A percentile compares a stretch with the other conserved stretches of the same genome.
Evolutionary conservation across 30 jellyfish, hydroid and myxozoan species (phyloP).

Genomic region (Hydra vulgaris): DNA sequence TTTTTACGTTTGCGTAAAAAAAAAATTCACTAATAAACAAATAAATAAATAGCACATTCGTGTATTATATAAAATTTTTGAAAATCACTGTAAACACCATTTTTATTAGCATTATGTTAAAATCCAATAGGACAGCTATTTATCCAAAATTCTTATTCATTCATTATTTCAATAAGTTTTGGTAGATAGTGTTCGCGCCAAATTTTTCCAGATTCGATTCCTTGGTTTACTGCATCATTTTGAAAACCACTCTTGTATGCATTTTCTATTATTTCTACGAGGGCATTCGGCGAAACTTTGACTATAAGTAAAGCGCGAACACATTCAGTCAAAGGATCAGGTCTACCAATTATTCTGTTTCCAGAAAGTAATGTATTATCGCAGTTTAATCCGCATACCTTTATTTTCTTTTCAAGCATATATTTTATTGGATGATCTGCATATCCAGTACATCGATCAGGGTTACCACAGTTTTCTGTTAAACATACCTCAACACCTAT

Average conservation of each 20-base stretch:
- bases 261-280: slow-evolving; percentile 9
- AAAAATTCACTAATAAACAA: too few relatives aligned
- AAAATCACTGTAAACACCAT: too few relatives aligned
- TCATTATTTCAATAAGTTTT: neutral
- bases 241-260: slow-evolving; percentile 22
- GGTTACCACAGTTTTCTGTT: slow-evolving; percentile 29
- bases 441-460: slow-evolving; percentile 6
- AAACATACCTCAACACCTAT: slow-evolving; percentile 25
- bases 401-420: neutral
- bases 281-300: slow-evolving; percentile 6
- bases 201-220: neutral
- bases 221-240: neutral
- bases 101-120: too few relatives aligned
- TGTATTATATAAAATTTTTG: too few relatives aligned
- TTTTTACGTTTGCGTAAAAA: too few relatives aligned
- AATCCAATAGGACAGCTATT: too few relatives aligned
- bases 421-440: slow-evolving; percentile 15
- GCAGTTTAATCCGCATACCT: slow-evolving; percentile 13
- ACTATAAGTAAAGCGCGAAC: slow-evolving; percentile 22
- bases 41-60: too few relatives aligned
- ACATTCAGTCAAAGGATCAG: slow-evolving; percentile 36
- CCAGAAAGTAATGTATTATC: slow-evolving; percentile 28
- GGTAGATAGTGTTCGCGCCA: slow-evolving; percentile 16
- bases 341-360: slow-evolving; percentile 19
- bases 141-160: too few relatives aligned